Evolutionary conservation across 2,888 invertebrate species (phyloP).

Genomic region (Mactromeris polynyma): DNA sequence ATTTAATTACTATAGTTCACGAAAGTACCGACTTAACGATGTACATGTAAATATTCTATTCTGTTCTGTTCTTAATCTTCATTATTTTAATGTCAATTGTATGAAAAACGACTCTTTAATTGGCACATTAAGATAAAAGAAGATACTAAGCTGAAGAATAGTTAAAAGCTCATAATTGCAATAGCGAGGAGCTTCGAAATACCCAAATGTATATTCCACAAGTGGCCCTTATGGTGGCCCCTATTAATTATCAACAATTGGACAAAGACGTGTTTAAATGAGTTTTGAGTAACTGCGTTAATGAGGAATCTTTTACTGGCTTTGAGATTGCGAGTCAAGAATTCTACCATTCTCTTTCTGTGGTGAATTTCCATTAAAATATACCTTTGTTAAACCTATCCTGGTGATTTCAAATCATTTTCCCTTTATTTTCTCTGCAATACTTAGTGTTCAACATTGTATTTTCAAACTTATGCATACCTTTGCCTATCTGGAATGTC

Average conservation of each 20-base stretch:
- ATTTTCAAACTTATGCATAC: neutral
- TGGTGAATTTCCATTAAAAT: neutral
- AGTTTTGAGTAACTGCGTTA: neutral
- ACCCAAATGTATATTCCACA: neutral
- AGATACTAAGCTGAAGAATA: neutral
- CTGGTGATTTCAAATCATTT: neutral
- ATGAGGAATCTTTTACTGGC: neutral
- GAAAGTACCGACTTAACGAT: neutral
- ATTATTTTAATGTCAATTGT: constrained; percentile 13
- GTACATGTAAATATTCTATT: too few species aligned
- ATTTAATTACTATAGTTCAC: neutral
- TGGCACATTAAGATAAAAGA: neutral
- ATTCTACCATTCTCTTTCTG: neutral
- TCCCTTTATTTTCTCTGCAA: neutral
- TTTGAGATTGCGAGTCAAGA: neutral
- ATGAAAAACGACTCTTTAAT: neutral
- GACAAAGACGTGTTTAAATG: neutral
- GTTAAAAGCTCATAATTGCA: neutral
- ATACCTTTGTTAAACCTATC: neutral
- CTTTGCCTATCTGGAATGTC: neutral
- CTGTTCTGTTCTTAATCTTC: neutral
- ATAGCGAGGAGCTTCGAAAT: neutral
- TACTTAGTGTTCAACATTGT: neutral
- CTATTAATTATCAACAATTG: neutral
- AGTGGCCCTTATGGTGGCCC: neutral